phyloP scores from a whole-genome alignment of 2,888 invertebrate species.

The Entomobrya multifasciata region DNA sequence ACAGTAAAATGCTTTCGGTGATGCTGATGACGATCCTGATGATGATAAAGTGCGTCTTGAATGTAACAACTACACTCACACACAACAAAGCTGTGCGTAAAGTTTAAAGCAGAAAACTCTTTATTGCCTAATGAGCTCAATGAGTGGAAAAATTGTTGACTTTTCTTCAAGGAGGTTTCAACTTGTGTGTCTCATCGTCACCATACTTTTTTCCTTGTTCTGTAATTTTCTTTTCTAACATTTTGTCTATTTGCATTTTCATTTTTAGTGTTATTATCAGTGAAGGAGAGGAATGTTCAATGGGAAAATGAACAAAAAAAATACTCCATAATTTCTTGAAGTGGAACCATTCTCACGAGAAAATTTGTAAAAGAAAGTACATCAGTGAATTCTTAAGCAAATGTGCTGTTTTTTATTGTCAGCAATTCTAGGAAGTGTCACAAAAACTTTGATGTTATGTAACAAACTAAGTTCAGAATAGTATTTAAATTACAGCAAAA shows the following conservation, averaged over 20 bases:
- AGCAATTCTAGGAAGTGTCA: slow-evolving; percentile 17
- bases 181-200: slow-evolving; percentile 41
- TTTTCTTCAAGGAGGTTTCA: slow-evolving; percentile 47
- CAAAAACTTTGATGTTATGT: not conserved
- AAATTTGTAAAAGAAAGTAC: not conserved
- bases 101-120: slow-evolving; percentile 33
- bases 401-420: not conserved
- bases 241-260: slow-evolving; percentile 1
- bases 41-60: slow-evolving; percentile 34
- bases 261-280: slow-evolving; percentile 46
- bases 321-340: not conserved
- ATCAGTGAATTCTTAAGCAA: not conserved
- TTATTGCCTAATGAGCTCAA: slow-evolving; percentile 61
- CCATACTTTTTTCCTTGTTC: not conserved
- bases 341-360: not conserved
- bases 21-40: slow-evolving; percentile 24
- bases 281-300: not conserved
- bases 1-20: slow-evolving; percentile 43
- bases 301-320: not conserved
- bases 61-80: not conserved
- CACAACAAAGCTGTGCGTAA: not conserved
- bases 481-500: slow-evolving; percentile 4
- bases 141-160: slow-evolving; percentile 54
- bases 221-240: not conserved
- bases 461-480: not conserved